Conservation (phyloP, 2,113 vertebrate genomes). For the Mugil cephalus region DNA sequence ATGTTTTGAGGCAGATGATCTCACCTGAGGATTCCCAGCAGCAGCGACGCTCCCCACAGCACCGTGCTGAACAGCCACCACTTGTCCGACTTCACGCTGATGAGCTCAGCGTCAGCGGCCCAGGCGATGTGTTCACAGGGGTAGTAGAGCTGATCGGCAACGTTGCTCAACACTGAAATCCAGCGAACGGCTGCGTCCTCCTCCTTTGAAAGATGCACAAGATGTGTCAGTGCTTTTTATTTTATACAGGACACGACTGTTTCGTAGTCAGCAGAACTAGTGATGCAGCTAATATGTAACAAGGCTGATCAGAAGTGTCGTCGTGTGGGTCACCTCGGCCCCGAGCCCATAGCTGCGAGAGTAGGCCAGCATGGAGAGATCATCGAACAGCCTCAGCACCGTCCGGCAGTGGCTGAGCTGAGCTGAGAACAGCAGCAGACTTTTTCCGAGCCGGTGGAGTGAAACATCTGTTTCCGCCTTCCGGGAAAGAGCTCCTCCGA, state of each 20-base stretch:
- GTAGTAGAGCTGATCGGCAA: slow-evolving; percentile 95
- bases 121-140: slow-evolving; percentile 96
- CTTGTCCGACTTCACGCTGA: slow-evolving; percentile 80
- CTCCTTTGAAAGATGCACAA: slow-evolving; percentile 80
- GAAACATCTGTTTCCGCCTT: slow-evolving; percentile 40
- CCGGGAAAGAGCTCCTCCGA: slow-evolving; percentile 86
- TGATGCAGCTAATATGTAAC: neutral
- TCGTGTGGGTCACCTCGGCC: slow-evolving; percentile 79
- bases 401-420: slow-evolving; percentile 93
- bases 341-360: slow-evolving; percentile 90
- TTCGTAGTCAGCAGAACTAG: neutral
- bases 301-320: neutral
- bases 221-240: neutral
- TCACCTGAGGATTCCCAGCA: slow-evolving; percentile 90
- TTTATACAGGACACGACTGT: neutral
- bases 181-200: slow-evolving; percentile 86
- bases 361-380: slow-evolving; percentile 89
- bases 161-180: slow-evolving; percentile 89
- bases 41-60: slow-evolving; percentile 90
- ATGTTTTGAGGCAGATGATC: neutral
- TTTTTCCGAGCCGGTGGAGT: slow-evolving; percentile 78
- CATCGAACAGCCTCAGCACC: slow-evolving; percentile 92
- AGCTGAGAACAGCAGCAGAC: slow-evolving; percentile 88
- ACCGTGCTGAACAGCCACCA: slow-evolving; percentile 91
- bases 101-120: slow-evolving; percentile 89